These are phyloP conservation scores for Barypeithes pellucidus DNA, from an alignment of 2,888 invertebrate species.

Conservation along the genomic window DNA sequence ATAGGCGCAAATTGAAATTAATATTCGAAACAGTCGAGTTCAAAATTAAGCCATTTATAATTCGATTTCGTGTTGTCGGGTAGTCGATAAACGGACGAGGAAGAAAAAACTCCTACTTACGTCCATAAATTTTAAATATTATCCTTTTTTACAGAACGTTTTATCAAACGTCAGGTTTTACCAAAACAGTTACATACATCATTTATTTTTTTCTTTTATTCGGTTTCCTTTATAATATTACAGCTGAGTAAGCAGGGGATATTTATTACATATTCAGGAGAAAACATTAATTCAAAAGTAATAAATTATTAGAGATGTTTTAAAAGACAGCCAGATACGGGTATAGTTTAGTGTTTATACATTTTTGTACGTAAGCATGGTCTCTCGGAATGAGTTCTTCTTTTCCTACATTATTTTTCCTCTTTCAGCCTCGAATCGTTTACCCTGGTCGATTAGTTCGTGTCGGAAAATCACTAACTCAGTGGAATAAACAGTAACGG, in stretches of 20 bases:
- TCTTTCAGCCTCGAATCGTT: no score
- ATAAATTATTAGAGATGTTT: constrained; percentile 10
- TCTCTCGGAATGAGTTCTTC: neutral
- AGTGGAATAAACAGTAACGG: no score
- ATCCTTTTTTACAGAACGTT: constrained; percentile 8
- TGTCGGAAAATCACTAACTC: no score
- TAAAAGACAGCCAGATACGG: constrained; percentile 5
- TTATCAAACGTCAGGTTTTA: constrained; percentile 9
- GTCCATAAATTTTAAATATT: constrained; percentile 9
- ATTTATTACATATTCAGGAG: constrained; percentile 18
- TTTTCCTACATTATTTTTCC: neutral
- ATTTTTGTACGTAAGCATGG: neutral
- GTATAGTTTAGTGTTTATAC: constrained; percentile 6
- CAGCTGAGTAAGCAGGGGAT: constrained; percentile 15
- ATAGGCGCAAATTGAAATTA: neutral
- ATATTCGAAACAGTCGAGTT: neutral
- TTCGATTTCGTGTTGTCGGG: neutral
- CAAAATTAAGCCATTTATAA: constrained; percentile 5
- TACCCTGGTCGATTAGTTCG: no score
- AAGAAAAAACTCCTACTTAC: neutral
- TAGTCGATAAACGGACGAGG: neutral
- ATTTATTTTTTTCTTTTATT: constrained; percentile 19
- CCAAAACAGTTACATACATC: constrained; percentile 15
- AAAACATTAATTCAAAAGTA: constrained; percentile 16
- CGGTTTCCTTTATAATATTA: constrained; percentile 11